Evolutionary conservation across 2,888 invertebrate genomes (phyloP).

Genomic region (Epinotia ramella): DNA sequence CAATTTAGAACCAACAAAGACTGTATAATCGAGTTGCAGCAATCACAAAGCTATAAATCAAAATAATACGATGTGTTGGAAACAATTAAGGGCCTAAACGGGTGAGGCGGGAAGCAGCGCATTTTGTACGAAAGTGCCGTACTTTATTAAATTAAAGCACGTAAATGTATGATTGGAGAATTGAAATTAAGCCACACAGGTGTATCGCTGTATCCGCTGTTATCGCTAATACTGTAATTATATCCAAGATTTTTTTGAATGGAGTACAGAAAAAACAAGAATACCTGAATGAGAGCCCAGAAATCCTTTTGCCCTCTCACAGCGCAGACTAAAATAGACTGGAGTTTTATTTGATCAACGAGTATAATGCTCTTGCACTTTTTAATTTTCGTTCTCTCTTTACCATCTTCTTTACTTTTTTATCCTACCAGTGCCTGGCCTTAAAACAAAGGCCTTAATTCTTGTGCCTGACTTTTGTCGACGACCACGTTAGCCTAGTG

Average conservation of each 20-base stretch:
- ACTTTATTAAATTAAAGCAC: constrained; percentile 55
- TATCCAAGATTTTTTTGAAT: neutral
- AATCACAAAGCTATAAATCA: constrained; percentile 84
- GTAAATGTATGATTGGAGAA: constrained; percentile 51
- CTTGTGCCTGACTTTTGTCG: no score
- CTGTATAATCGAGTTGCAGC: constrained; percentile 81
- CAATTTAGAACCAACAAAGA: constrained; percentile 76
- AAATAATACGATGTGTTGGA: constrained; percentile 79
- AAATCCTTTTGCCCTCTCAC: neutral
- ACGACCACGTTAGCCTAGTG: no score
- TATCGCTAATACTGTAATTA: neutral
- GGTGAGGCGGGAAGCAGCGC: constrained; percentile 62
- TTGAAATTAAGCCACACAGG: constrained; percentile 24
- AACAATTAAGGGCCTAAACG: constrained; percentile 77
- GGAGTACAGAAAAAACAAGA: neutral
- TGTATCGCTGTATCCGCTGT: neutral
- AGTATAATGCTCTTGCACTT: neutral
- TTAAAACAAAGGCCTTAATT: no score
- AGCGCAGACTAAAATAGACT: neutral
- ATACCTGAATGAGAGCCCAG: neutral
- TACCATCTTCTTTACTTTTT: neutral
- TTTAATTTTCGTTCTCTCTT: neutral
- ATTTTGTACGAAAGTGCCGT: constrained; percentile 48
- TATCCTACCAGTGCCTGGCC: neutral
- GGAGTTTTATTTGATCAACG: constrained; percentile 9